Evolutionary conservation across 2,888 invertebrate genomes (phyloP), one percentile per base, ranked within the genome.

Genomic region (Tiphia femorata): DNA sequence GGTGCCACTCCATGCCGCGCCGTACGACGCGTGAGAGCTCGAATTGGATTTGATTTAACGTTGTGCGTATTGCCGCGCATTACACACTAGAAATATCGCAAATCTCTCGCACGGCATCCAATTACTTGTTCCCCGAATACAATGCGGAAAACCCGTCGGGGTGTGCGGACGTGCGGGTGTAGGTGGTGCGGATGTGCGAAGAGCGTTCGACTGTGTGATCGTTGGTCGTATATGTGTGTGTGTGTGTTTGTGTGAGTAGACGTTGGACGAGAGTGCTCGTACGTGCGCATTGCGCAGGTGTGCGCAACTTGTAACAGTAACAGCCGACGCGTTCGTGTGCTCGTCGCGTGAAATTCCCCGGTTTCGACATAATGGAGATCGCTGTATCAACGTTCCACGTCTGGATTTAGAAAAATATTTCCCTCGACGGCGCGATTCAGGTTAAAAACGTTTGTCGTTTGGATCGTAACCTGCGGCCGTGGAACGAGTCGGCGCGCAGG

Each of bases 1-100:
- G 82, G 82, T 82, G 82, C 76, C 79, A 81, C 81, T 82, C 76
- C 70, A 76, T 74, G 79, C 76, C 75, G 73, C 71, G 60, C 57
- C 64, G 72, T 66, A 64, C 62, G 67, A 70, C 71, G 75, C 75
- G 76, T 72, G 76, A 76, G 70, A 74, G 74, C 76, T 75, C 75
- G 77, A 80, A 82, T 80, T 79, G 80, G 70, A 81, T 81, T 80
- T 80, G 81, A 81, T 81, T 82, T 81, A 82, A 82, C 77, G 81
- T 79, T 73, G 77, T 77, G 75, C 78, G 75, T 77, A 77, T 79
- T 76, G 77, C 80, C 73, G 73, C 78, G 72, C 78, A 79, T 80
- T 80, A 78, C 76, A 77, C 78, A 77, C 76, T 77, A 73, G 77
- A 79, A 80, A 79, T 81, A 80, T 81, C 77, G 76, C 75, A 72